Evolutionary conservation across 1,140 invertebrate species (phyloP).

Genomic region (Saccostrea cuccullata): DNA sequence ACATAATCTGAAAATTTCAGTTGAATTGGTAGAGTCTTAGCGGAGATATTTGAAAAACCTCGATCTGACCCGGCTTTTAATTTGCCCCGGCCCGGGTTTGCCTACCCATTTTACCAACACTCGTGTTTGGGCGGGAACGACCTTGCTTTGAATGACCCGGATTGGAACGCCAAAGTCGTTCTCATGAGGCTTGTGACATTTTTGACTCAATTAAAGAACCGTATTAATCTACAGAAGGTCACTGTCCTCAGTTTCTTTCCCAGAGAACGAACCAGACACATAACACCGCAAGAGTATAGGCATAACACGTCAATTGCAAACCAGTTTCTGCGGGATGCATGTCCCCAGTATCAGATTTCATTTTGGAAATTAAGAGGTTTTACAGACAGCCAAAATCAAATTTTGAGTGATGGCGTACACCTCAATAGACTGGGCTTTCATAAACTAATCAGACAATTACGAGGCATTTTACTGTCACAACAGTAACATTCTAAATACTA

Average conservation of each 20-base stretch:
- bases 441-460: background rate
- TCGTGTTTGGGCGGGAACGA: background rate
- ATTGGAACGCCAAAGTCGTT: background rate
- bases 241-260: background rate
- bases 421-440: background rate
- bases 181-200: background rate
- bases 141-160: background rate
- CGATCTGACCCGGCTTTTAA: too few relatives aligned
- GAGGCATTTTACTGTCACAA: background rate
- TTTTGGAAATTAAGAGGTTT: slow-evolving; percentile 8
- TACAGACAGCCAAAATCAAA: background rate
- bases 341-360: background rate
- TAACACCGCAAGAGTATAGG: background rate
- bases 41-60: too few relatives aligned
- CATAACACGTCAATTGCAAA: background rate
- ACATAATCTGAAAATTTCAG: too few relatives aligned
- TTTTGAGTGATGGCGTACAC: background rate
- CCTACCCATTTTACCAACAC: too few relatives aligned
- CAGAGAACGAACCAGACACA: background rate
- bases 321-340: background rate
- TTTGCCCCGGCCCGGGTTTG: too few relatives aligned
- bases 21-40: too few relatives aligned
- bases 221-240: background rate
- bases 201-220: background rate
- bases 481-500: background rate